Evolutionary conservation across 2,797 vertebrate species (phyloP).

Genomic region (Margarornis squamiger): DNA sequence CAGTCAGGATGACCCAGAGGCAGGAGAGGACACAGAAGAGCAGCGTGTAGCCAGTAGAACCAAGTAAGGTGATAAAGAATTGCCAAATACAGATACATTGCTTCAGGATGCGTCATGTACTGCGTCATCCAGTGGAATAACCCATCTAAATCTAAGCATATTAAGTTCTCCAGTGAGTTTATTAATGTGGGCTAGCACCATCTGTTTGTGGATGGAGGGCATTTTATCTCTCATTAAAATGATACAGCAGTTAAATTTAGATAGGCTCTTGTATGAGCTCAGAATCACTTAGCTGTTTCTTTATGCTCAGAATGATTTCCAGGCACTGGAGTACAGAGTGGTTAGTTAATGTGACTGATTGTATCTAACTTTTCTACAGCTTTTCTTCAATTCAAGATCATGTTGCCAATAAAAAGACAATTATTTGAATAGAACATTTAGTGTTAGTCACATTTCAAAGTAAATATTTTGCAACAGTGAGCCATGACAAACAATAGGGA

Average conservation of each 20-base stretch:
- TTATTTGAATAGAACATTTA: neutral
- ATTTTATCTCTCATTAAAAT: slow-evolving; percentile 33
- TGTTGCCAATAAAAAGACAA: neutral
- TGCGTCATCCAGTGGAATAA: slow-evolving; percentile 41
- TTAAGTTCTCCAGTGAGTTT: slow-evolving; percentile 54
- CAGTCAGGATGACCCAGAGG: neutral
- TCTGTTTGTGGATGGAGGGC: slow-evolving; percentile 38
- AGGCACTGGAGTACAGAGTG: neutral
- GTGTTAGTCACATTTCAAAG: neutral
- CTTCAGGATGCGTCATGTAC: slow-evolving; percentile 31
- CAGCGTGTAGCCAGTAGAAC: neutral
- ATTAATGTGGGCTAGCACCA: slow-evolving; percentile 61
- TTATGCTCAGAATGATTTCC: neutral
- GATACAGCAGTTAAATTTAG: slow-evolving; percentile 49
- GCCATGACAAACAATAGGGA: neutral
- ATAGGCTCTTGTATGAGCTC: neutral
- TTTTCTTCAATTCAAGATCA: neutral
- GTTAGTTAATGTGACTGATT: neutral
- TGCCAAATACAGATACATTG: neutral
- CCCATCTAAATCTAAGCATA: slow-evolving; percentile 64
- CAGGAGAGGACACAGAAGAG: neutral
- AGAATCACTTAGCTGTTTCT: neutral
- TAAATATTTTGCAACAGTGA: neutral
- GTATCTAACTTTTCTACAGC: neutral
- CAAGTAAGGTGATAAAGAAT: neutral